Percentiles rank a stretch among this genome's conserved stretches.
phyloP scores from a whole-genome alignment of 2,113 vertebrate genomes.

The Spilogale gracilis region DNA sequence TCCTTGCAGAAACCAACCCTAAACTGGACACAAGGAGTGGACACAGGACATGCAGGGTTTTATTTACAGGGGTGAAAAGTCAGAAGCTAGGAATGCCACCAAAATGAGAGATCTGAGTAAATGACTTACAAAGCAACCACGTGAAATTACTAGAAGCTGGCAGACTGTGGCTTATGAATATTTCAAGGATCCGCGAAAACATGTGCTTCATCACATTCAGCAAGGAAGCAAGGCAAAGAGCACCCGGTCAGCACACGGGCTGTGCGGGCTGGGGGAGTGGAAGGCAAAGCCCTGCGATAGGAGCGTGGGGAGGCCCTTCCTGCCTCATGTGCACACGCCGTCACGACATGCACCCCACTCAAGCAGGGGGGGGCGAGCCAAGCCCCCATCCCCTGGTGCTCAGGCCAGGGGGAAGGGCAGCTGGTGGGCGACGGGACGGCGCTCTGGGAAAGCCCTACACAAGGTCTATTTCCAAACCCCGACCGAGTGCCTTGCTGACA shows the following conservation, averaged over 20 bases:
- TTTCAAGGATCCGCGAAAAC: not conserved
- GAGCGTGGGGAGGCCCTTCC: rapidly evolving
- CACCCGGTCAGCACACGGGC: not conserved
- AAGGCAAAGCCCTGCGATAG: not conserved
- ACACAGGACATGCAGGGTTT: too few relatives aligned
- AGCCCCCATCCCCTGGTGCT: not conserved
- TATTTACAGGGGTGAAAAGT: not conserved
- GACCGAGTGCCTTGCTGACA: rapidly evolving
- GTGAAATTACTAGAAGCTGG: not conserved
- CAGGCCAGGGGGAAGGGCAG: not conserved
- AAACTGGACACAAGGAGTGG: not conserved
- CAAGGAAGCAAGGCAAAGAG: not conserved
- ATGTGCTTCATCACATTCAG: not conserved
- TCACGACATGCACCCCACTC: rapidly evolving
- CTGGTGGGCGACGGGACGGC: not conserved
- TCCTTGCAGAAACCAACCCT: not conserved
- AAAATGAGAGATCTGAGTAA: not conserved
- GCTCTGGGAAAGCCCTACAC: rapidly evolving
- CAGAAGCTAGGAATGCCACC: not conserved
- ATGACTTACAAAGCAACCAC: rapidly evolving
- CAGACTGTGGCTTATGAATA: too few relatives aligned
- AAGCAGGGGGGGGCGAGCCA: not conserved
- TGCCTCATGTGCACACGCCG: rapidly evolving
- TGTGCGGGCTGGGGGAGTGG: rapidly evolving
- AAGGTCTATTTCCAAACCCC: not conserved